Evolutionary conservation across 2,113 vertebrate genomes (phyloP).

Genomic region (Nematolebias whitei): DNA sequence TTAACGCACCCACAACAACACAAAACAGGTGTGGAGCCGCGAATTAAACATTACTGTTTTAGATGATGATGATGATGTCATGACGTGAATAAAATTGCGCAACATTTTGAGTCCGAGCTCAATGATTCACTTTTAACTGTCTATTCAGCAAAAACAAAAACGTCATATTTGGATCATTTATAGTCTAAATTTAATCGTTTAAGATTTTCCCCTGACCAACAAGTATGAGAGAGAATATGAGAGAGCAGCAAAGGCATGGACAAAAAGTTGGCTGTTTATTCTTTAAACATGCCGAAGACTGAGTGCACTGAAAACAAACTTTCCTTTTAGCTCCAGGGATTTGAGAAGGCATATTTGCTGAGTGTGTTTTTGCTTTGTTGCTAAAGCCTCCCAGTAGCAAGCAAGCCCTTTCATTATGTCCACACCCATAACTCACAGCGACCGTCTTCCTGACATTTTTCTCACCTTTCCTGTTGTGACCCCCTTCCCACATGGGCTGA

Average conservation of each 20-base stretch:
- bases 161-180: not conserved
- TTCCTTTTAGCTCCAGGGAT: conserved; percentile 13
- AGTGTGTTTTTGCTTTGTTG: conserved; percentile 39
- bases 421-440: conserved; percentile 51
- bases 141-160: not conserved
- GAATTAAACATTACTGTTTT: not conserved
- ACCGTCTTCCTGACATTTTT: conserved; percentile 66
- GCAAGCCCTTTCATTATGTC: conserved; percentile 26
- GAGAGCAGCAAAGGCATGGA: not conserved
- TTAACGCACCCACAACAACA: not conserved
- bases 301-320: not conserved
- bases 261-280: not conserved
- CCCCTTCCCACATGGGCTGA: not conserved
- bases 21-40: not conserved
- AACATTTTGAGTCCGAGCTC: not conserved
- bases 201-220: too few relatives aligned
- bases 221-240: too few relatives aligned
- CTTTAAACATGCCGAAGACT: not conserved
- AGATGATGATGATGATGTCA: too few relatives aligned
- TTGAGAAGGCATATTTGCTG: conserved; percentile 18
- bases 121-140: not conserved
- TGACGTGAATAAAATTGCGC: not conserved
- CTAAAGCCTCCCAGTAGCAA: not conserved
- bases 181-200: too few relatives aligned
- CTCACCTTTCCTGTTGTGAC: conserved; percentile 68